phyloP scores from a whole-genome alignment of 2,888 invertebrate species.

The Eilema sororculum region DNA sequence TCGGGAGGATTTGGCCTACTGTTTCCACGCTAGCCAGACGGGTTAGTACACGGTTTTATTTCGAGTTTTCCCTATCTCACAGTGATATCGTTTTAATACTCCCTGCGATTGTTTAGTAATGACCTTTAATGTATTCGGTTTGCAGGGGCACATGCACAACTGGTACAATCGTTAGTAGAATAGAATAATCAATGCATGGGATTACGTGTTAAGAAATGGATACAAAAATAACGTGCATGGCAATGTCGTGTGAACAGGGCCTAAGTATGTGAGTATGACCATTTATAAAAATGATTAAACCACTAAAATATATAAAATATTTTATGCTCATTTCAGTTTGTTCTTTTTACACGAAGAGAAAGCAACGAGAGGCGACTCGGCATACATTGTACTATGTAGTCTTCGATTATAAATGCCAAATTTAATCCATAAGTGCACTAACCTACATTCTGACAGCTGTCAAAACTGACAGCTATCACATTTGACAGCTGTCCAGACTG shows the following conservation, averaged over 20 bases:
- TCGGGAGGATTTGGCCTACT: no score
- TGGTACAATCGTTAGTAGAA: no score
- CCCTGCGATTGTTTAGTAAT: no score
- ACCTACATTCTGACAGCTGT: conserved; percentile 18
- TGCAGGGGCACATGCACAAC: no score
- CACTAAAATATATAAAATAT: not conserved
- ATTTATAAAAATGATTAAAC: not conserved
- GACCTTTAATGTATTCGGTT: no score
- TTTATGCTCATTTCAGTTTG: not conserved
- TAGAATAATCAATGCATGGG: no score
- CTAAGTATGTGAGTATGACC: not conserved
- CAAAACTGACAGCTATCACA: conserved; percentile 11
- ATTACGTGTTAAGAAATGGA: not conserved
- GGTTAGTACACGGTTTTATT: no score
- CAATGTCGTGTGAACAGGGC: no score
- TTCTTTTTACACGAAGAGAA: not conserved
- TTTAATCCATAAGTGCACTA: conserved; percentile 4
- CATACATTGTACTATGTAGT: not conserved
- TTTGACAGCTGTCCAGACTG: conserved; percentile 18
- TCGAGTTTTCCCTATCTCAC: no score
- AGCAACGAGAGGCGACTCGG: not conserved
- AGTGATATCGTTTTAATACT: no score
- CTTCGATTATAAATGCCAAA: conserved; percentile 17
- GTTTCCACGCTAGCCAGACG: no score
- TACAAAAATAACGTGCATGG: no score